A percentile compares a stretch with the other conserved stretches of the same genome.
These are phyloP conservation scores for Alethe diademata DNA, from an alignment of 2,113 vertebrate species.

Conservation along the genomic window DNA sequence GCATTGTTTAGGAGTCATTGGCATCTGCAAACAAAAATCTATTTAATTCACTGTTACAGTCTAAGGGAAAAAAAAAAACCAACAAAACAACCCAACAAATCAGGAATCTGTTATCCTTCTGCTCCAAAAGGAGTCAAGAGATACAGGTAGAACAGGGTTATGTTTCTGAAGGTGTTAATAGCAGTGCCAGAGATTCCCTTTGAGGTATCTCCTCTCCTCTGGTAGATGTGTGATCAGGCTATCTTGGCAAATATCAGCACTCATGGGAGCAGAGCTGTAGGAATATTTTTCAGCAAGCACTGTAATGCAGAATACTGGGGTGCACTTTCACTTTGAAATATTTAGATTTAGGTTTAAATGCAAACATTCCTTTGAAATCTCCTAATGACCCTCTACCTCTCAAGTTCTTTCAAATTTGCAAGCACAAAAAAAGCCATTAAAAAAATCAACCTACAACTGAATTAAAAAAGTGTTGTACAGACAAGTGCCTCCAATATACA, in stretches of 20 bases:
- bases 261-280: not conserved
- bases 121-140: not conserved
- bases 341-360: not conserved
- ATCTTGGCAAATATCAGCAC: not conserved
- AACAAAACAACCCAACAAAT: not conserved
- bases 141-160: not conserved
- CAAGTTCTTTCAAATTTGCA: not conserved
- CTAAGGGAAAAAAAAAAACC: not conserved
- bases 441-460: not conserved
- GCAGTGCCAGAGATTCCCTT: not conserved
- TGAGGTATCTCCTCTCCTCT: not conserved
- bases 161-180: not conserved
- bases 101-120: not conserved
- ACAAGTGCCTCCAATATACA: not conserved
- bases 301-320: not conserved
- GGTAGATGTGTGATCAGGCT: not conserved
- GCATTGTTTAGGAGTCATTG: not conserved
- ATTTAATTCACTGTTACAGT: not conserved
- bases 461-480: not conserved
- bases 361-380: not conserved
- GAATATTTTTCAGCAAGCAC: not conserved
- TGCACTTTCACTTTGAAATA: not conserved
- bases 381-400: not conserved
- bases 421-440: not conserved
- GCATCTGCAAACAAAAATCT: not conserved